A percentile compares a stretch with the other conserved stretches of the same genome.
Evolutionary conservation across 2,797 vertebrate genomes (phyloP).

Genomic region (Chaunax sp.): DNA sequence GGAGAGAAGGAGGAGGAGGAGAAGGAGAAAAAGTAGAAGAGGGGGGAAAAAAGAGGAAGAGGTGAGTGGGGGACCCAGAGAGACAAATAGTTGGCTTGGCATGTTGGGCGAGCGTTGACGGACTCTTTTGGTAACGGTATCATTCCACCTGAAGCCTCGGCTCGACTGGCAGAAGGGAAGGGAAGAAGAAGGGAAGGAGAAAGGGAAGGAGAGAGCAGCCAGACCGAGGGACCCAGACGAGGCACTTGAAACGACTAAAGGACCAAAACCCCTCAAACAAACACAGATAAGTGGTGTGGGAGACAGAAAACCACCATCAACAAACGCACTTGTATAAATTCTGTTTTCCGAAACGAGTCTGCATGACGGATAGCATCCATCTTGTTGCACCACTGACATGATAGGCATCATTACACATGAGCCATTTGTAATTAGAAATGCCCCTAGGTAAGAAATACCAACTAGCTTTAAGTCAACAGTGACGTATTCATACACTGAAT

Average conservation of each 20-base stretch:
- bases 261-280: conserved; percentile 57
- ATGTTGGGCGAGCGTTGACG: conserved; percentile 84
- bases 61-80: conserved; percentile 74
- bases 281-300: conserved; percentile 49
- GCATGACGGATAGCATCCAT: conserved; percentile 60
- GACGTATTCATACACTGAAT: conserved; percentile 32
- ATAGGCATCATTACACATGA: conserved; percentile 70
- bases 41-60: conserved; percentile 13
- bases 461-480: conserved; percentile 54
- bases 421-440: conserved; percentile 74
- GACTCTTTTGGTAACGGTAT: conserved; percentile 86
- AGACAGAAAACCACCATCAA: conserved; percentile 31
- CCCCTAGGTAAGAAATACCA: conserved; percentile 69
- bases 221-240: conserved; percentile 34
- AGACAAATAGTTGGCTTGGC: conserved; percentile 90
- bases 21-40: neutral
- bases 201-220: conserved; percentile 13
- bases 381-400: conserved; percentile 67
- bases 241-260: conserved; percentile 47
- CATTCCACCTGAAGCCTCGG: conserved; percentile 86
- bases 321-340: conserved; percentile 10
- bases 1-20: conserved; percentile 55
- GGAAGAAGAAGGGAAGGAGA: neutral
- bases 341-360: conserved; percentile 38
- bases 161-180: conserved; percentile 46